phyloP scores from a whole-genome alignment of 2,797 vertebrate species.

The Triplophysa bombifrons region DNA sequence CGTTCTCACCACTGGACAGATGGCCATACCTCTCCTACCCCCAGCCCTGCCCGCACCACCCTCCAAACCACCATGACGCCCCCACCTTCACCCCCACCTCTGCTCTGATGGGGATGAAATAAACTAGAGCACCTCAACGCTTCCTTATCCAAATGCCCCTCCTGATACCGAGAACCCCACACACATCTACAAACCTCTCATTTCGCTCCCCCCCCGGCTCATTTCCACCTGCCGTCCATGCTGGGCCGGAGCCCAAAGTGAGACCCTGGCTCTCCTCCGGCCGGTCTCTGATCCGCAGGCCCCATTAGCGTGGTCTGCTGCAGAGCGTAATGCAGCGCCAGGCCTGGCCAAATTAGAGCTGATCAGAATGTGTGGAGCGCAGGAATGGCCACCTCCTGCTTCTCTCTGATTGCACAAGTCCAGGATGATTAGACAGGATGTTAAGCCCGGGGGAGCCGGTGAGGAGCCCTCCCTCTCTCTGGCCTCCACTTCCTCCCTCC shows the following conservation, averaged over 20 bases:
- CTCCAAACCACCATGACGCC: slow-evolving; percentile 62
- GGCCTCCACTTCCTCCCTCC: slow-evolving; percentile 30
- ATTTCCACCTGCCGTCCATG: slow-evolving; percentile 50
- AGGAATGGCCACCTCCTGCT: slow-evolving; percentile 59
- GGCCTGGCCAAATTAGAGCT: slow-evolving; percentile 62
- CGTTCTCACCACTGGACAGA: slow-evolving; percentile 82
- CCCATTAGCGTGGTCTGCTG: slow-evolving; percentile 53
- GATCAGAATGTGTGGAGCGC: slow-evolving; percentile 61
- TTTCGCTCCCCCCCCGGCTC: slow-evolving; percentile 55
- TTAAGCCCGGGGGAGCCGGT: slow-evolving; percentile 57
- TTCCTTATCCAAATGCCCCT: slow-evolving; percentile 59
- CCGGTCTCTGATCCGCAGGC: slow-evolving; percentile 48
- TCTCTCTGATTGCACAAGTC: slow-evolving; percentile 63
- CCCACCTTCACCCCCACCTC: slow-evolving; percentile 66
- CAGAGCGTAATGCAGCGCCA: slow-evolving; percentile 48
- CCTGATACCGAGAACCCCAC: slow-evolving; percentile 46
- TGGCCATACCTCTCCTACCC: slow-evolving; percentile 75
- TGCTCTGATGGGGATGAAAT: slow-evolving; percentile 53
- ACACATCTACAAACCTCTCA: slow-evolving; percentile 29
- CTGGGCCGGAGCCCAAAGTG: slow-evolving; percentile 57
- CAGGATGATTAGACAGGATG: slow-evolving; percentile 65
- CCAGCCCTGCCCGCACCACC: slow-evolving; percentile 56
- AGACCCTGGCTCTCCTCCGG: slow-evolving; percentile 48
- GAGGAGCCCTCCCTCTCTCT: slow-evolving; percentile 31
- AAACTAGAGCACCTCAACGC: slow-evolving; percentile 62